Evolutionary conservation across 2,888 invertebrate genomes (phyloP), one percentile per base, ranked within the genome.

Genomic region (Anoncus sp.): DNA sequence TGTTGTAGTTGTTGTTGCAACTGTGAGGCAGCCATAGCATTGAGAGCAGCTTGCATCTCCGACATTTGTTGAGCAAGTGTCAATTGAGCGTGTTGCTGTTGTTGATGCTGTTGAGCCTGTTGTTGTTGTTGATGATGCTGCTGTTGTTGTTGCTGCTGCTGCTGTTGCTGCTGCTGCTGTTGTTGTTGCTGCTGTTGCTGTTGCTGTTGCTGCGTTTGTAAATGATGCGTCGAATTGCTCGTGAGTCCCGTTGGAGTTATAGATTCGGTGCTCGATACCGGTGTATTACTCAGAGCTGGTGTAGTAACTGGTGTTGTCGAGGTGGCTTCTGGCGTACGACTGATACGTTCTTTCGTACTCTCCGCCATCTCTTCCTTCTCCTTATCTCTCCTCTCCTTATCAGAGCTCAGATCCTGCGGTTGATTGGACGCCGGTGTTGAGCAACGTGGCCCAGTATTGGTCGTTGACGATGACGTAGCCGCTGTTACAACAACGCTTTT

Each of bases 41-140:
- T 97, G 67, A 97, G 92, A 0, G 97, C 97, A 12, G 96, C 95
- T 82, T 96, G 96, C 94, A 96, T 96, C 90, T 96, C 96, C 70
- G 95, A 94, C 92, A 96, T 95, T 91, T 96, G 96, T 84, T 96
- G 96, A 10, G 96, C 96, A 43, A 95, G 89, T 1, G 92, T 91
- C 83, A 92, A 85, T 75, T 91, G 90, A 20, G 85, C 85, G 81
- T 87, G 89, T 69, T 87, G 92, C 62, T 92, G 93, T 2, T 87
- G 88, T 22, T 91, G 90, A 31, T 90, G 88, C 4, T 90, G 90
- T 24, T 87, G 88, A 45, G 92, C 92, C 5, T 85, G 87, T 59
- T 90, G 90, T 31, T 89, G 88, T 24, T 89, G 89, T 51, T 87
- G 89, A 3, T 90, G 88, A 1, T 89, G 88, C 55, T 90, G 91